Conservation (phyloP, 1,140 invertebrate genomes). For the Tetramorium parvispinum region DNA sequence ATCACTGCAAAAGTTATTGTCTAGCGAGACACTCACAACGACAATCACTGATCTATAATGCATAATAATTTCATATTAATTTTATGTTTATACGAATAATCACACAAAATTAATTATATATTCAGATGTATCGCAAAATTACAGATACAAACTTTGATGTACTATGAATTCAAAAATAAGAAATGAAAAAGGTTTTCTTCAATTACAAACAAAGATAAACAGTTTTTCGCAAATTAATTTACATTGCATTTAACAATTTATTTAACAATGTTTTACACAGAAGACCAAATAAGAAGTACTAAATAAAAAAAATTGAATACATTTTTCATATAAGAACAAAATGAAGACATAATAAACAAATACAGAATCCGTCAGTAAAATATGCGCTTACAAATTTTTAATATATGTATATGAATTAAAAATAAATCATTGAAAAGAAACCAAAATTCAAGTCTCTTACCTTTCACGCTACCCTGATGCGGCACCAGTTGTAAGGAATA, state of each 20-base stretch:
- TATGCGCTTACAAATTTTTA: background rate
- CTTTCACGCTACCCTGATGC: constrained; percentile 87
- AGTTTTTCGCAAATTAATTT: background rate
- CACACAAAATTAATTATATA: background rate
- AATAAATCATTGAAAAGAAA: background rate
- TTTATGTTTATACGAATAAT: background rate
- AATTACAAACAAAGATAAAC: background rate
- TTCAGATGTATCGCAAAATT: background rate
- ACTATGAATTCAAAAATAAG: background rate
- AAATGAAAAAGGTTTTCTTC: background rate
- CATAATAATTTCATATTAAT: constrained; percentile 52
- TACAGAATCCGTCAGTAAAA: background rate
- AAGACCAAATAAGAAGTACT: background rate
- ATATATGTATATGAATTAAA: background rate
- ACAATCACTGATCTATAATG: constrained; percentile 82
- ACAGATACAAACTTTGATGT: background rate
- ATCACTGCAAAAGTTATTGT: constrained; percentile 82
- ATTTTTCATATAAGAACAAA: background rate
- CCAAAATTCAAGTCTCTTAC: constrained; percentile 68
- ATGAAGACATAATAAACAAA: background rate
- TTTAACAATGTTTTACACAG: background rate
- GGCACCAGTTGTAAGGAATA: constrained; percentile 88
- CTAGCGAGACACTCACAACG: constrained; percentile 58
- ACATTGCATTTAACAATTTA: background rate
- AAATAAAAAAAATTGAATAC: background rate